Percentiles rank a stretch among this genome's conserved stretches.
These are phyloP conservation scores for Acronicta leporina DNA, from an alignment of 2,888 invertebrate genomes.

Conservation along the genomic window DNA sequence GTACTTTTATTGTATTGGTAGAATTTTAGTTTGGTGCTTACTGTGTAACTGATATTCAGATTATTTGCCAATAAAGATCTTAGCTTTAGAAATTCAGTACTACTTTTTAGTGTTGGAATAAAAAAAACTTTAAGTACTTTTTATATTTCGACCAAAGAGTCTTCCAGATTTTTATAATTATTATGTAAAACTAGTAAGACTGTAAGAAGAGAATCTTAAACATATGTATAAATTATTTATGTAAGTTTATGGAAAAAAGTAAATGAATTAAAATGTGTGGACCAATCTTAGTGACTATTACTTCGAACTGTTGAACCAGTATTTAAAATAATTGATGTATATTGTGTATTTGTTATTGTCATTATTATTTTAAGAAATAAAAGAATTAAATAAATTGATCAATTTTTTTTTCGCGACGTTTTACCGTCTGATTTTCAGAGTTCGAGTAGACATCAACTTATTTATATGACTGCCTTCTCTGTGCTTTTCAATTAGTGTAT, in stretches of 20 bases:
- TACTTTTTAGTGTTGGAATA: slow-evolving; percentile 17
- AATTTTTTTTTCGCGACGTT: neutral
- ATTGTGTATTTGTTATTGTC: slow-evolving; percentile 30
- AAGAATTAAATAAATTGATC: slow-evolving; percentile 37
- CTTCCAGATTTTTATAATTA: slow-evolving; percentile 34
- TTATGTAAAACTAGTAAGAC: slow-evolving; percentile 40
- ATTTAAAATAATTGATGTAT: slow-evolving; percentile 39
- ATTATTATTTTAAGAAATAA: slow-evolving; percentile 37
- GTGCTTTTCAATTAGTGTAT: too few species aligned
- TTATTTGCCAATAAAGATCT: slow-evolving; percentile 17
- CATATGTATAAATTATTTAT: slow-evolving; percentile 1
- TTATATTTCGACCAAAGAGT: slow-evolving; percentile 25
- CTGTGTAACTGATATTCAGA: slow-evolving; percentile 52
- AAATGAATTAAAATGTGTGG: slow-evolving; percentile 17
- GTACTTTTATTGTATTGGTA: slow-evolving; percentile 36
- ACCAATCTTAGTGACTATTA: slow-evolving; percentile 34
- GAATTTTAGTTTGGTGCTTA: slow-evolving; percentile 17
- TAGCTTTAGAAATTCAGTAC: slow-evolving; percentile 10
- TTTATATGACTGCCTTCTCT: too few species aligned
- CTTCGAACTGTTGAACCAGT: slow-evolving; percentile 45
- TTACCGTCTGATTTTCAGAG: too few species aligned
- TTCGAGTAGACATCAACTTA: too few species aligned
- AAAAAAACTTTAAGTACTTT: slow-evolving; percentile 9
- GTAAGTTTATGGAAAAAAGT: neutral
- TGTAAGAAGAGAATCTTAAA: slow-evolving; percentile 10